phyloP scores from a whole-genome alignment of 2,113 vertebrate genomes.

The Cricetomys ansorgei region DNA sequence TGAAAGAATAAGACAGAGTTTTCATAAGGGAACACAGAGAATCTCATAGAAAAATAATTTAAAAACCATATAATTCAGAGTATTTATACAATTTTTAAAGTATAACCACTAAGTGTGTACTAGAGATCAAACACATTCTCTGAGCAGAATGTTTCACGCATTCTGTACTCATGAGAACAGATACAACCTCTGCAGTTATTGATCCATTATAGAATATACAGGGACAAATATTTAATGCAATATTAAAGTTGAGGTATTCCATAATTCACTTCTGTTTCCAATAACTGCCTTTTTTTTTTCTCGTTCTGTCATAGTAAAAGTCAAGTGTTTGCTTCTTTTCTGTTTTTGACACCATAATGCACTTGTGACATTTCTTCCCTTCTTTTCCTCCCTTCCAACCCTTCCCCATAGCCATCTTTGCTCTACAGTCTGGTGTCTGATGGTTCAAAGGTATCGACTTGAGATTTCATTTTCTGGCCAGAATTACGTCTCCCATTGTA shows the following conservation, averaged over 20 bases:
- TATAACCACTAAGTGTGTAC: not conserved
- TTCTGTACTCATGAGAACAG: not conserved
- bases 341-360: not conserved
- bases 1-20: not conserved
- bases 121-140: not conserved
- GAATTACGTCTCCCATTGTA: not conserved
- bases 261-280: not conserved
- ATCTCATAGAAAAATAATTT: not conserved
- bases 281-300: constrained; percentile 19
- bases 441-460: not conserved
- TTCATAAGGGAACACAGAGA: not conserved
- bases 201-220: not conserved
- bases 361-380: not conserved
- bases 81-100: constrained; percentile 1
- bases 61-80: constrained; percentile 23
- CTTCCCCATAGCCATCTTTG: not conserved
- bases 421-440: not conserved
- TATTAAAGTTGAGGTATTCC: constrained; percentile 6
- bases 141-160: not conserved
- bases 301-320: not conserved
- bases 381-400: not conserved
- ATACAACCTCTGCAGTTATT: not conserved
- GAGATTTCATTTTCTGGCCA: constrained; percentile 21
- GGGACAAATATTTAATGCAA: not conserved
- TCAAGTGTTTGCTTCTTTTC: not conserved